Conservation (phyloP, 2,888 invertebrate genomes). For the Blastobasis lacticolella region DNA sequence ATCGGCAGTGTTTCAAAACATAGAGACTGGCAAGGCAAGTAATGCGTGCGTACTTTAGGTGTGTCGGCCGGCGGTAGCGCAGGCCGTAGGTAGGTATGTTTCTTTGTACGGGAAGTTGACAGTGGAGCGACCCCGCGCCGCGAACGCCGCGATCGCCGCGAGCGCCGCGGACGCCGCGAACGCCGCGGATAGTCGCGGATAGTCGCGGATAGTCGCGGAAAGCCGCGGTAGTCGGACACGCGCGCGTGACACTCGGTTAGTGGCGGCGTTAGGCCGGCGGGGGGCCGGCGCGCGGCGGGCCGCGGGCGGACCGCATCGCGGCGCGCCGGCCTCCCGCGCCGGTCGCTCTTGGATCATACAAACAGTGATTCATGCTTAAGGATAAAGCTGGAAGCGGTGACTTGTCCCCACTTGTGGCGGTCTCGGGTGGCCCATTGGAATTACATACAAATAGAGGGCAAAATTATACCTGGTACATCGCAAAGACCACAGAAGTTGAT, state of each 20-base stretch:
- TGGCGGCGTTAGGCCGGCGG: no score
- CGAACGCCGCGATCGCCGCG: not conserved
- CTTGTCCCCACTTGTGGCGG: constrained; percentile 25
- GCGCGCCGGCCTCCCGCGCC: constrained; percentile 20
- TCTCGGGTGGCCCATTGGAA: constrained; percentile 20
- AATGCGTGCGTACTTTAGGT: constrained; percentile 64
- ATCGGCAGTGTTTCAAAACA: constrained; percentile 67
- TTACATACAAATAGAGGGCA: constrained; percentile 23
- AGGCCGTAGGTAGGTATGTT: constrained; percentile 41
- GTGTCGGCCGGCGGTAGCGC: constrained; percentile 34
- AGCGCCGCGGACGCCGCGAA: not conserved
- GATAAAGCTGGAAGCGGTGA: constrained; percentile 52
- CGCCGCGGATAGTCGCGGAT: not conserved
- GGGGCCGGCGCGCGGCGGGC: not conserved
- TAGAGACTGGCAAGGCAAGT: constrained; percentile 72
- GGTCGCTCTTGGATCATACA: constrained; percentile 41
- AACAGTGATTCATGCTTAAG: constrained; percentile 58
- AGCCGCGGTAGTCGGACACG: not conserved
- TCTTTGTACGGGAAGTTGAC: constrained; percentile 68
- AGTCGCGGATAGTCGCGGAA: not conserved
- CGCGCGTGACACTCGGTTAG: not conserved
- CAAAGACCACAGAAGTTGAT: constrained; percentile 30
- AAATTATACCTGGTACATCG: constrained; percentile 14
- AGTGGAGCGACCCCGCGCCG: constrained; percentile 44
- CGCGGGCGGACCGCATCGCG: not conserved